Base-by-base conservation (phyloP, 2,888 invertebrate species). In the Nemotelus pantherinus region DNA sequence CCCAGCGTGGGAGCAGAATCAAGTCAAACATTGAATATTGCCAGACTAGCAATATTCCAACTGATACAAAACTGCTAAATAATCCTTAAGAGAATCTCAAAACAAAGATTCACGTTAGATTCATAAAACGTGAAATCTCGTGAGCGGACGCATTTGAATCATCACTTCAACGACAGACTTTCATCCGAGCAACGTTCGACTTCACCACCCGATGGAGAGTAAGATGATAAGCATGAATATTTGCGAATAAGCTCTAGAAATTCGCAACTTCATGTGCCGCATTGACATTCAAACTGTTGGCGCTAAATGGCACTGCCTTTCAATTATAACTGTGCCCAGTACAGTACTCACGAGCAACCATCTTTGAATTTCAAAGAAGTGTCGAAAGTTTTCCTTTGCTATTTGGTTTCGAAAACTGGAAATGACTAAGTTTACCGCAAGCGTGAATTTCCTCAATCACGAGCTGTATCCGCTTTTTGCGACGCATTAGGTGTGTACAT, bases 91-190 rank as follows among this genome's bases (percentile, higher is more conserved):
- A 48, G 53, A 68, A 25, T 25, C 41, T 25, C 4, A 68, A 68
- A 4, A 63, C 43, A 63, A 43, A 39, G 25, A 43, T 43, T 41
- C 5, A 39, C 63, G 9, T n/a, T 41, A 41, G 4, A 63, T 63
- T 10, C 63, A 63, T 63, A 63, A 63, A 63, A 63, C 43, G 2
- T 3, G 5, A 10, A 9, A 63, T 63, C 63, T 25, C 25, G 25
- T 25, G 25, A 57, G 10, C 57, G n/a, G 25, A 25, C 65, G 25
- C 25, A 48, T 50, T 53, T 68, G 68, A 68, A 68, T 68, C 68
- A 68, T 68, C 68, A 68, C n/a, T 68, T 68, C 41, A 50, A 68
- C 7, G 63, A 25, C 39, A 45, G 68, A 50, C 41, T 68, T 65
- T 68, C 68, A 50, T 68, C 7, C 50, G 25, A 63, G 63, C 9